Base-by-base conservation (phyloP, 2,113 vertebrate species). In the Archilochus colubris region DNA sequence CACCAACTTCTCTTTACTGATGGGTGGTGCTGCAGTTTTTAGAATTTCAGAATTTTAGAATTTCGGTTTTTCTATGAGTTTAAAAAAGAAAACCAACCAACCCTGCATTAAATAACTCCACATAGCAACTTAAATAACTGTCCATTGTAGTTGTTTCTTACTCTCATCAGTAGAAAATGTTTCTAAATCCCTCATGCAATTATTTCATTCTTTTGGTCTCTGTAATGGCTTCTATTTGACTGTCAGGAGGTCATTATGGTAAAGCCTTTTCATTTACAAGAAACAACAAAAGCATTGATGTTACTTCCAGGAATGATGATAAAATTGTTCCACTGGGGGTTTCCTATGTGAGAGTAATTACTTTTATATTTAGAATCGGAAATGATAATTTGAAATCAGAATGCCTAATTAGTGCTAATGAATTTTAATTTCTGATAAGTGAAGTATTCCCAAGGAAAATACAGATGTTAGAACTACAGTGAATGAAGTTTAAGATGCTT, bases 351-450 rank as follows among this genome's bases (percentile, higher is more conserved):
- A 43, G 69, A 57, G 46, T 78, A 95, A 91, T 95, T 92, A 64
- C n/a, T 93, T 92, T 82, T 74, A 69, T 89, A 57, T 87, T 91
- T 94, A 86, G 81, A 91, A 82, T 92, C 1, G 21, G 88, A 96
- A 94, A 92, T 73, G 28, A 67, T 84, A 97, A 73, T 74, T 58
- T 66, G 53, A 91, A 91, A 80, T 94, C 70, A 82, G 75, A 89
- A 62, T 85, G 82, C 54, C 73, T 95, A 46, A 88, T 87, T 96
- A 92, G 62, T 43, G 43, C 57, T 80, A 90, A 94, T 59, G 81
- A 63, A 82, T 88, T 91, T 88, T 90, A 78, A 91, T 96, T 93
- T 93, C 58, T 91, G 75, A 95, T 51, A 86, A 72, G 33, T 44
- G 66, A 85, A 76, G 20, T 77, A 85, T 92, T 94, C 75, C 91